Percentiles rank a stretch among this genome's conserved stretches.
These are phyloP conservation scores for Neofelis nebulosa DNA, from an alignment of 2,113 vertebrate genomes.

Conservation along the genomic window DNA sequence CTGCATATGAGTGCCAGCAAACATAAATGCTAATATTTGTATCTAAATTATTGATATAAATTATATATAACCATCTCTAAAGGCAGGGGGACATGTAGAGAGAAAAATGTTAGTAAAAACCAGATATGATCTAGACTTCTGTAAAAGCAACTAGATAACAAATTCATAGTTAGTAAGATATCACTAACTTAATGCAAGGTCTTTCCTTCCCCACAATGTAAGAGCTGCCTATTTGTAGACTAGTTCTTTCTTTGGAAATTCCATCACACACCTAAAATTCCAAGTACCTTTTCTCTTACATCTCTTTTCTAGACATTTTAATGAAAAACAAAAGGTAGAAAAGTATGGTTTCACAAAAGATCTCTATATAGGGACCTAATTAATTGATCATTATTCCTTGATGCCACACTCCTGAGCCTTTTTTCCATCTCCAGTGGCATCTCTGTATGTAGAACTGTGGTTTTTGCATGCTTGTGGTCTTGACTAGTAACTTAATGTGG, in stretches of 20 bases:
- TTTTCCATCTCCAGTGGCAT: not conserved
- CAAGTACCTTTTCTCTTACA: not conserved
- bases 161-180: not conserved
- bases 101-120: not conserved
- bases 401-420: not conserved
- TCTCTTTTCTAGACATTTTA: not conserved
- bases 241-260: slow-evolving; percentile 1
- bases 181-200: not conserved
- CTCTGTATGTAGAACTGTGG: not conserved
- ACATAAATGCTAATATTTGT: slow-evolving; percentile 51
- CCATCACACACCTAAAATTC: not conserved
- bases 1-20: slow-evolving; percentile 54
- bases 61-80: not conserved
- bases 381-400: slow-evolving; percentile 13
- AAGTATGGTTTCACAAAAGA: not conserved
- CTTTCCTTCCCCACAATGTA: not conserved
- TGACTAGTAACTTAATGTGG: not conserved
- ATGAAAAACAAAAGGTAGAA: not conserved
- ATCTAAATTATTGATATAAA: not conserved
- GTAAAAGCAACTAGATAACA: not conserved
- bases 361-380: slow-evolving; percentile 31
- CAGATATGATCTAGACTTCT: not conserved
- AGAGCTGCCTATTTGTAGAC: not conserved
- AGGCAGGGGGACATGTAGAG: not conserved
- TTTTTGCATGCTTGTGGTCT: not conserved